These are phyloP conservation scores for Gymnopithys bicolor DNA, from an alignment of 2,797 vertebrate genomes.

Conservation along the genomic window DNA sequence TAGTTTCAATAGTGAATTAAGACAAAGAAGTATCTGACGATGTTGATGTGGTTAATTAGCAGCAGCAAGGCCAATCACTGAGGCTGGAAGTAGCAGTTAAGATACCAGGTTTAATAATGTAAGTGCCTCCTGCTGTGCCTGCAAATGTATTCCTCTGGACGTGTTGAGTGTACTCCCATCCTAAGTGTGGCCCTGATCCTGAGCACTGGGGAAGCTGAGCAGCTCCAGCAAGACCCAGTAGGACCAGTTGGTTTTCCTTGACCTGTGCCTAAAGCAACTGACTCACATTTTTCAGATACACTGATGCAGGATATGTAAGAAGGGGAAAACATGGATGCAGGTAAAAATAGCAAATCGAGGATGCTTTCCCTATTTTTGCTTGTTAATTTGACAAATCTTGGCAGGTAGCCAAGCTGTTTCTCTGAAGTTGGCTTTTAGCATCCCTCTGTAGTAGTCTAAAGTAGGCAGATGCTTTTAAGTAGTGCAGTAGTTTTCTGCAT, in stretches of 20 bases:
- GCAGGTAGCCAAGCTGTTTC: background rate
- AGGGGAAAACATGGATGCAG: constrained; percentile 19
- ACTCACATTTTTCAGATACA: background rate
- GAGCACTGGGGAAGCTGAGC: background rate
- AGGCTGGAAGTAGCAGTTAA: background rate
- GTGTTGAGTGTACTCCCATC: background rate
- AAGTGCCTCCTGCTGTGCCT: background rate
- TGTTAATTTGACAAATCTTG: background rate
- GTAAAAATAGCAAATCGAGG: constrained; percentile 27
- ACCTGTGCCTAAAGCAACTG: background rate
- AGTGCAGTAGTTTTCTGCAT: background rate
- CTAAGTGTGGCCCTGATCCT: background rate
- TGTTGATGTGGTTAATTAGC: background rate
- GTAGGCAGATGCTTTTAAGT: constrained; percentile 15
- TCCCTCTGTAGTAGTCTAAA: constrained; percentile 2
- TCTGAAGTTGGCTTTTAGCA: constrained; percentile 17
- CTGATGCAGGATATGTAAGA: background rate
- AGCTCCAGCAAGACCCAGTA: background rate
- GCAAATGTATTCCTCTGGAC: background rate
- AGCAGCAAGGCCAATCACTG: background rate
- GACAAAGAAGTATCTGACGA: background rate
- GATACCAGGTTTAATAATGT: background rate
- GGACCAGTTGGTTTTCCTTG: background rate
- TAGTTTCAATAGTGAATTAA: background rate
- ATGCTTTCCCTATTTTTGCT: background rate